Percentiles rank a stretch among this genome's conserved stretches.
Evolutionary conservation across 2,113 vertebrate species (phyloP).

Genomic region (Coryphaenoides rupestris): DNA sequence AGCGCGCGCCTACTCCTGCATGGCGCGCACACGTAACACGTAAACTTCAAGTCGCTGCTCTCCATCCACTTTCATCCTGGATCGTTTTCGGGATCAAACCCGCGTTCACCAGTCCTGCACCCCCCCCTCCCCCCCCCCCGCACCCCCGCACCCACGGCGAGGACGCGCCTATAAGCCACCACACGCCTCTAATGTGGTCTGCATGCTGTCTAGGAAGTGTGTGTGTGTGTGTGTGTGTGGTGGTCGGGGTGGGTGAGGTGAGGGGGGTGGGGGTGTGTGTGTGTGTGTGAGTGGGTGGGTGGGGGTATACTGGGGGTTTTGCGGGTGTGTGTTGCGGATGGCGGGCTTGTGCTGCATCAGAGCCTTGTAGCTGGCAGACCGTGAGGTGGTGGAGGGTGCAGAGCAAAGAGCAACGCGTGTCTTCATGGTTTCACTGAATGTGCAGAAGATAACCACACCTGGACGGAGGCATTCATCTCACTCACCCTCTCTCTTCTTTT

Average conservation of each 20-base stretch:
- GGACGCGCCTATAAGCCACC: conserved; percentile 57
- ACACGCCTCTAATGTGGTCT: conserved; percentile 59
- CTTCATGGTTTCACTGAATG: conserved; percentile 26
- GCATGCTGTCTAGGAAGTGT: conserved; percentile 12
- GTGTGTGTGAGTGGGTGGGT: too few relatives aligned
- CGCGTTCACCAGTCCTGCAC: conserved; percentile 10
- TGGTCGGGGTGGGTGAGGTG: not conserved
- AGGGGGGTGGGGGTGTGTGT: too few relatives aligned
- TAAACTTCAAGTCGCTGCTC: too few relatives aligned
- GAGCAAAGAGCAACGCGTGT: conserved; percentile 29
- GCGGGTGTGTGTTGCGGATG: conserved; percentile 45
- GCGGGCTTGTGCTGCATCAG: conserved; percentile 45
- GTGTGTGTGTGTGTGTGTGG: not conserved
- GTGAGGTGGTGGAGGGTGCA: conserved; percentile 35
- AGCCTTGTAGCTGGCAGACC: conserved; percentile 32
- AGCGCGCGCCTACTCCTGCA: too few relatives aligned
- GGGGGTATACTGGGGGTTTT: too few relatives aligned
- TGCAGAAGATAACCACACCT: conserved; percentile 46
- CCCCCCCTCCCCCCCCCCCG: conserved; percentile 35
- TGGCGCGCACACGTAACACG: too few relatives aligned
- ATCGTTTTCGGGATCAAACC: conserved; percentile 9
- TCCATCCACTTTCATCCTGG: too few relatives aligned
- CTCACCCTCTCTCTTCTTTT: not conserved
- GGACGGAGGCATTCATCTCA: conserved; percentile 20
- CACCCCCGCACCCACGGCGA: conserved; percentile 53